phyloP scores from a whole-genome alignment of 2,113 vertebrate genomes.

The Gavia stellata region DNA sequence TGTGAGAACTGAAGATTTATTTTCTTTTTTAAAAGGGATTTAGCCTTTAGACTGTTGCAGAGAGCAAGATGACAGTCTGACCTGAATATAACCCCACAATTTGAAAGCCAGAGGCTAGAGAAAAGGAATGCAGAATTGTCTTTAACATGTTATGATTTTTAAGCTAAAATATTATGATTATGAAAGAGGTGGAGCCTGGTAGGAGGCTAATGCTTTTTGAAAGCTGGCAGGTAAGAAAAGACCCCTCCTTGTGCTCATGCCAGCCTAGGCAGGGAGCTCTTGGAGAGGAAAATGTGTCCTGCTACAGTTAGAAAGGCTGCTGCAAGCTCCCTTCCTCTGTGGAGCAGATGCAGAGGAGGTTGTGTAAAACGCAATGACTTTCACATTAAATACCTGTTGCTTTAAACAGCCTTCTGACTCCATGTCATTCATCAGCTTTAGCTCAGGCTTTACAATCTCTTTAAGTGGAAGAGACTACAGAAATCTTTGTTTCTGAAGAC shows the following conservation, averaged over 20 bases:
- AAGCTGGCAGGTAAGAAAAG: background rate
- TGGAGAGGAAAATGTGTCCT: background rate
- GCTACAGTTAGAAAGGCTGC: background rate
- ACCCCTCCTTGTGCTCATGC: background rate
- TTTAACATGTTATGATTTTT: conserved; percentile 23
- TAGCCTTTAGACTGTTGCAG: conserved; percentile 24
- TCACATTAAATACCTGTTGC: background rate
- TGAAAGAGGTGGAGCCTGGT: background rate
- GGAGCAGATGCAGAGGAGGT: background rate
- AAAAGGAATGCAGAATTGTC: conserved; percentile 6
- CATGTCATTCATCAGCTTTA: background rate
- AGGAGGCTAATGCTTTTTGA: background rate
- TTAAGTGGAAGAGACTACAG: background rate
- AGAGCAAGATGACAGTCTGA: conserved; percentile 42
- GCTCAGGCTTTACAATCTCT: background rate
- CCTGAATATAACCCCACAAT: background rate
- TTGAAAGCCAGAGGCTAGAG: conserved; percentile 34
- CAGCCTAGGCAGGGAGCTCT: background rate
- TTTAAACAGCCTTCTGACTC: background rate
- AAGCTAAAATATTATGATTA: conserved; percentile 24
- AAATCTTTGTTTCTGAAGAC: background rate
- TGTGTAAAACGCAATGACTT: background rate
- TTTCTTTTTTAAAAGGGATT: conserved; percentile 43
- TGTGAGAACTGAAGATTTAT: conserved; percentile 49
- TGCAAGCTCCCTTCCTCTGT: background rate